phyloP scores from a whole-genome alignment of 37 sponge, comb jelly and placozoan genomes.

The Ianthella basta region DNA sequence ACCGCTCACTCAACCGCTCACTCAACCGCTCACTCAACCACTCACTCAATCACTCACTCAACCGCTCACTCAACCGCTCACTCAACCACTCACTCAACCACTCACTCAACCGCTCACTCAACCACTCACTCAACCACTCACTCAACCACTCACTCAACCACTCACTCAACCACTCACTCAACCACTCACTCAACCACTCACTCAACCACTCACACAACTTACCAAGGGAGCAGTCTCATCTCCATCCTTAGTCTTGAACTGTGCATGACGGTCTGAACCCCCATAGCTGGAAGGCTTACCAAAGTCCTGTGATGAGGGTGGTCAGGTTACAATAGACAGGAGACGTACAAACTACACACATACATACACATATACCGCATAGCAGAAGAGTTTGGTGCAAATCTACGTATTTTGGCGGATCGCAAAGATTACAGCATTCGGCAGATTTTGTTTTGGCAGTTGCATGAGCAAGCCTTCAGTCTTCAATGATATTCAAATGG shows the following conservation, averaged over 20 bases:
- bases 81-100: conserved; percentile 46
- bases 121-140: conserved; percentile 19
- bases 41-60: not conserved
- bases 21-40: too few species aligned
- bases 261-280: not conserved
- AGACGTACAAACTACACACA: too few species aligned
- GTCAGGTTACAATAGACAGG: too few species aligned
- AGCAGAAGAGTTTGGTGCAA: too few species aligned
- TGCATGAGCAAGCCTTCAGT: too few species aligned
- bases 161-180: conserved; percentile 37
- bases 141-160: conserved; percentile 33
- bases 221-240: not conserved
- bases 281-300: not conserved
- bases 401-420: too few species aligned
- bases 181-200: not conserved
- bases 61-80: conserved; percentile 34
- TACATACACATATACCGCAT: not conserved
- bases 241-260: not conserved
- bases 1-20: too few species aligned
- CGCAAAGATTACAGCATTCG: too few species aligned
- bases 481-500: too few species aligned
- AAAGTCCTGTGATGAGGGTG: not conserved
- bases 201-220: conserved; percentile 1
- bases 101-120: conserved; percentile 21
- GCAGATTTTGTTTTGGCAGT: too few species aligned